Percentiles rank a stretch among this genome's conserved stretches.
Conservation (phyloP, 2,888 invertebrate species). For the Drosophila eohydei region DNA sequence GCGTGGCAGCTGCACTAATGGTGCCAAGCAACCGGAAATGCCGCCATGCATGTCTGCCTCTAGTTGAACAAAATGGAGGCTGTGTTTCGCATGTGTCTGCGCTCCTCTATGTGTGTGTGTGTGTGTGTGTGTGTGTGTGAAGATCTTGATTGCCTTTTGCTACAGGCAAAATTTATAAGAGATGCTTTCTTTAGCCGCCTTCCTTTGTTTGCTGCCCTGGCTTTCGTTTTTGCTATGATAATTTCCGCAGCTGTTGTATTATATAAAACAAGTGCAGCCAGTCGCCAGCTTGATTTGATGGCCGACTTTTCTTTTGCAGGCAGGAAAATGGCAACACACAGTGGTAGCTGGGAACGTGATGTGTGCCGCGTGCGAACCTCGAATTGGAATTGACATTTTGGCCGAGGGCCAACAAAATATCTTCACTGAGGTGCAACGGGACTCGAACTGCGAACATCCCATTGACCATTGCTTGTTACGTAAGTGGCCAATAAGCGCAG, state of each 20-base stretch:
- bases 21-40: constrained; percentile 82
- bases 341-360: constrained; percentile 48
- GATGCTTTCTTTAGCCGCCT: constrained; percentile 5
- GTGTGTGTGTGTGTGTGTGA: constrained; percentile 29
- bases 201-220: background rate
- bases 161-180: constrained; percentile 64
- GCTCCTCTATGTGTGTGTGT: constrained; percentile 12
- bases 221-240: constrained; percentile 66
- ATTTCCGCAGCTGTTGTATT: constrained; percentile 68
- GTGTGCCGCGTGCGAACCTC: constrained; percentile 58
- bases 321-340: constrained; percentile 8
- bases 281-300: constrained; percentile 66
- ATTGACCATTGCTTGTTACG: constrained; percentile 25
- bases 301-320: constrained; percentile 35
- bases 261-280: constrained; percentile 68
- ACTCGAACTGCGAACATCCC: background rate
- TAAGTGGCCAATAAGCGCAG: constrained; percentile 21
- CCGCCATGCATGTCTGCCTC: constrained; percentile 80
- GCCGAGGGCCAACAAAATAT: constrained; percentile 76
- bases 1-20: constrained; percentile 78
- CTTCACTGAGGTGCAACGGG: constrained; percentile 10
- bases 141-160: constrained; percentile 79
- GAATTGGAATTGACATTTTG: constrained; percentile 83
- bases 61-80: constrained; percentile 72
- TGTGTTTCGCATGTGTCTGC: constrained; percentile 56